Base-by-base conservation (phyloP, 2,888 invertebrate genomes). In the Volucella bombylans region DNA sequence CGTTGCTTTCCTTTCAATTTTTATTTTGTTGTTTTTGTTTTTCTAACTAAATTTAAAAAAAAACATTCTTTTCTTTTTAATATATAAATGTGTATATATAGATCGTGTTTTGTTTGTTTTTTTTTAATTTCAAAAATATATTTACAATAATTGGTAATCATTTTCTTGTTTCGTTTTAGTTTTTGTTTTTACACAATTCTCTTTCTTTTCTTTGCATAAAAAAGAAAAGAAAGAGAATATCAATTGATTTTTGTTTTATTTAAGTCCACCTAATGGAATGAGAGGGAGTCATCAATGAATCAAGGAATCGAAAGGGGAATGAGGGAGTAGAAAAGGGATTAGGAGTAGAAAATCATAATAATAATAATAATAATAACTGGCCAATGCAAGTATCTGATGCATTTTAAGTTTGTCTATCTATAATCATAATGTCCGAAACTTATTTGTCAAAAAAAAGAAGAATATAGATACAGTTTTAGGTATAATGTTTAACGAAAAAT, bases 201-300 rank as follows among this genome's bases (percentile, higher is more conserved):
- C 81, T 82, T 82, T 86, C 86, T 86, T 87, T 89, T 87, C 88
- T 89, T 89, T 89, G 89, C 89, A 89, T 86, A 88, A 87, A 88
- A 88, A 89, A 87, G 86, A 87, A 88, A 88, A 87, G 87, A 82
- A 85, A 86, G 73, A 85, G 85, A 86, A 78, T 68, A 39, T 67
- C 15, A 62, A 54, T 31, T 43, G 23, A 43, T 23, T 57, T 62
- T 52, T 62, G 77, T 55, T 68, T 57, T 76, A 39, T 72, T 68
- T 77, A 68, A 71, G 72, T 73, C 79, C 79, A 74, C 73, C 78
- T 79, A 79, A 83, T 79, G 68, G 74, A 79, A 83, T 83, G 79
- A 74, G 73, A 69, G 59, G 41, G 10, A 41, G 52, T 8, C 18
- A 23, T 23, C 15, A 18, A 12, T 14, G 50, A 52, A 9, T 10